Percentiles rank a stretch among this genome's conserved stretches.
Evolutionary conservation across 2,888 invertebrate genomes (phyloP).

Genomic region (Dorcus parallelipipedus): DNA sequence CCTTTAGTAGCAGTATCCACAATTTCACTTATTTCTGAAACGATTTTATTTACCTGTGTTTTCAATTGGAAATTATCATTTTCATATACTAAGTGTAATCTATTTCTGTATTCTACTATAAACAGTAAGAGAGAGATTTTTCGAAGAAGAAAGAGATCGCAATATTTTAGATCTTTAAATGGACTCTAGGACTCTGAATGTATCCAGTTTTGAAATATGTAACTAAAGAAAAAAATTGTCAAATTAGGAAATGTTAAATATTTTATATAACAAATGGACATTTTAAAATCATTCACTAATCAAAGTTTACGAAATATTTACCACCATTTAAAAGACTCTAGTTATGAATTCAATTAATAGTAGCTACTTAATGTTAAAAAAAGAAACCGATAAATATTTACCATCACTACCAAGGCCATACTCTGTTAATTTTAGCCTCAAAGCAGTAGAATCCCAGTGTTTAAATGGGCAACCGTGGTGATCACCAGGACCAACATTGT

Average conservation of each 20-base stretch:
- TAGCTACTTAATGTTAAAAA: neutral
- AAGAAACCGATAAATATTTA: conserved; percentile 38
- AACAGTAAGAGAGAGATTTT: neutral
- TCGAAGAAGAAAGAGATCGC: too few species aligned
- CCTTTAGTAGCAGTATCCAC: conserved; percentile 68
- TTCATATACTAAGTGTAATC: neutral
- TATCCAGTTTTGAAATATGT: too few species aligned
- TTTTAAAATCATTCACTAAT: too few species aligned
- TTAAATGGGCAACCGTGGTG: conserved; percentile 93
- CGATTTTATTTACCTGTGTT: conserved; percentile 19
- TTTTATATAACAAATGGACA: too few species aligned
- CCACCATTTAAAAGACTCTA: too few species aligned
- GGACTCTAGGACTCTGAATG: too few species aligned
- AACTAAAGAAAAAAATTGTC: too few species aligned
- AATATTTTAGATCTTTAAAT: too few species aligned
- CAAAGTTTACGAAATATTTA: too few species aligned
- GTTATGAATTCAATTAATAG: too few species aligned
- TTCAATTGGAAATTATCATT: neutral
- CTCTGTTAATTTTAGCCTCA: conserved; percentile 70
- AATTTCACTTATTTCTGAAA: conserved; percentile 68
- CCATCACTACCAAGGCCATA: conserved; percentile 63
- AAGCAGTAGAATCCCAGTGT: conserved; percentile 67
- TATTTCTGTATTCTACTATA: neutral
- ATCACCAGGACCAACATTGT: conserved; percentile 72
- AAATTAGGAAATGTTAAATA: too few species aligned